A percentile compares a stretch with the other conserved stretches of the same genome.
phyloP scores from a whole-genome alignment of 2,888 invertebrate species.

The Cephus spinipes region DNA sequence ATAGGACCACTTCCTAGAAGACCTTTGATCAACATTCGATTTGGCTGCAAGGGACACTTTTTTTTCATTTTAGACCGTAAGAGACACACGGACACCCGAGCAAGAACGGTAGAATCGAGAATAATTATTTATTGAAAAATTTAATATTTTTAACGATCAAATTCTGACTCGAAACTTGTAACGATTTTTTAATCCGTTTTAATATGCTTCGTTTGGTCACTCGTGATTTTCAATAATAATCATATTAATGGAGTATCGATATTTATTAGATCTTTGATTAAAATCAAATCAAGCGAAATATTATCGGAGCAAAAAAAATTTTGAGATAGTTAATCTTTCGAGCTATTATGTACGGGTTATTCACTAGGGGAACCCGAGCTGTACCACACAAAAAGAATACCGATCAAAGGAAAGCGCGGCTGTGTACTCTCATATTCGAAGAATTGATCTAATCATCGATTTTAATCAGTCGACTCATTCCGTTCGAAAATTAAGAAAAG shows the following conservation, averaged over 20 bases:
- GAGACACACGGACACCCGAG: not conserved
- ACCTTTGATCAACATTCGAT: not conserved
- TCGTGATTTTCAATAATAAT: not conserved
- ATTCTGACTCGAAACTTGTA: not conserved
- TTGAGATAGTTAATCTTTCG: not conserved
- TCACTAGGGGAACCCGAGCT: not conserved
- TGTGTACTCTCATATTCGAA: not conserved
- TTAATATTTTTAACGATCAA: not conserved
- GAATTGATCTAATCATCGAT: not conserved
- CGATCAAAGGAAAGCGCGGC: not conserved
- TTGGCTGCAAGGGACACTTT: not conserved
- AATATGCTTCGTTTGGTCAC: not conserved
- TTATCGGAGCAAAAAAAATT: not conserved
- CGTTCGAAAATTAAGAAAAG: not conserved
- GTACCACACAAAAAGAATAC: not conserved
- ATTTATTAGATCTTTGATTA: not conserved
- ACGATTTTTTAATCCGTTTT: not conserved
- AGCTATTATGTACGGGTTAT: not conserved
- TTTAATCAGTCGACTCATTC: not conserved
- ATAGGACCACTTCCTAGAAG: not conserved
- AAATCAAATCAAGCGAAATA: not conserved
- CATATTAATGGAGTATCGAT: not conserved
- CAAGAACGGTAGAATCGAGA: not conserved
- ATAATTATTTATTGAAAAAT: not conserved
- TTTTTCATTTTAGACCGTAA: not conserved